Evolutionary conservation across 1,140 invertebrate species (phyloP), one percentile per base, ranked within the genome.

Genomic region (Drosophila kepulauana): DNA sequence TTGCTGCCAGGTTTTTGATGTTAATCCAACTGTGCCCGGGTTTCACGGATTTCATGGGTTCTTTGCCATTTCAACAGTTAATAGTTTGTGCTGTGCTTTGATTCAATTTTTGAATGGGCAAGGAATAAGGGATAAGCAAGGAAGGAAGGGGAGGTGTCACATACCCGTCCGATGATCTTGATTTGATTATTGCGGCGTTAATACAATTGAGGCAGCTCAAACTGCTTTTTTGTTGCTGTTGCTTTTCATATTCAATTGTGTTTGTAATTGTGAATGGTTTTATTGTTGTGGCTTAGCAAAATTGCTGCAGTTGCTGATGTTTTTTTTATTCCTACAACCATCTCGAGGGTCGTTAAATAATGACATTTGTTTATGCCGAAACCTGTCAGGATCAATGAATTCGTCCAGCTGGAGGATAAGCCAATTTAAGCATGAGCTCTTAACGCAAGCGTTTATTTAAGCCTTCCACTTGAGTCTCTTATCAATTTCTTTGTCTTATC

Each of bases 121-220:
- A 41, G 54, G 46, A 35, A 43, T 48, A 35, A 43, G 25, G 7
- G 35, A 33, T 25, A 20, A 25, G 45, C 15, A 11, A 4, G 33
- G 56, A 33, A 20, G 11, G 51, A 48, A 20, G 75, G 66, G 52
- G 64, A 75, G 54, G 69, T 88, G 84, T 68, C 65, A 74, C 51
- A 59, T 57, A 78, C 62, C 68, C 69, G 59, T 2, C 45, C 48
- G 81, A 71, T 89, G 77, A 88, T 88, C 84, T 89, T 89, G 84
- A 88, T 88, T 88, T 88, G 84, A 88, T 88, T 88, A 88, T 75
- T 70, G 62, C 56, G 78, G 75, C 84, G 85, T 79, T 88, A 88
- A 88, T 89, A 84, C 84, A 88, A 88, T 88, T 89, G 85, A 58
- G 51, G 30, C 68, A 68, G 66, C 73, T 70, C 59, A 63, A 78